These are phyloP conservation scores for Solea senegalensis DNA, from an alignment of 2,113 vertebrate species.

Conservation along the genomic window DNA sequence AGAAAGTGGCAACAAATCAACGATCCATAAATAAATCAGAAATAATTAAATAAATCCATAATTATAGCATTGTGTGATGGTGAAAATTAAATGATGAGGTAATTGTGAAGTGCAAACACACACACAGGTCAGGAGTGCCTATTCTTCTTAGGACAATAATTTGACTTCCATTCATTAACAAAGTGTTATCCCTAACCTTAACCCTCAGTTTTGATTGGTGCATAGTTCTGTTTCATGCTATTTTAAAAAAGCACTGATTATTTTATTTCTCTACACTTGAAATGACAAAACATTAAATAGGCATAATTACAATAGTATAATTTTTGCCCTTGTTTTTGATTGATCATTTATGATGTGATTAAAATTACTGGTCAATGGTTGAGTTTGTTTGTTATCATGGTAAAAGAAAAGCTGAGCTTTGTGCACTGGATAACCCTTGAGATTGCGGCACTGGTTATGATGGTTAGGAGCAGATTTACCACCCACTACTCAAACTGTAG, in stretches of 20 bases:
- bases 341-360: not conserved
- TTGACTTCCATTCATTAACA: too few relatives aligned
- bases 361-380: not conserved
- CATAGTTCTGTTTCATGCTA: not conserved
- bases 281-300: constrained; percentile 5
- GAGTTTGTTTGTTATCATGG: not conserved
- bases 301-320: not conserved
- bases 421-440: not conserved
- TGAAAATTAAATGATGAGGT: not conserved
- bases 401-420: not conserved
- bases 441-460: not conserved
- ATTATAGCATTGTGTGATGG: not conserved
- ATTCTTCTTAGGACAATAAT: too few relatives aligned
- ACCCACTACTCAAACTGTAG: not conserved
- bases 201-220: not conserved
- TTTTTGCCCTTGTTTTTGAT: not conserved
- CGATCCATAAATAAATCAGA: too few relatives aligned
- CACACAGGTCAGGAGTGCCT: not conserved
- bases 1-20: too few relatives aligned
- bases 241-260: not conserved
- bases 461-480: not conserved
- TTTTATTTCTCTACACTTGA: not conserved
- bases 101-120: not conserved
- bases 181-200: too few relatives aligned
- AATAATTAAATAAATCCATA: not conserved